These are phyloP conservation scores for Eudorcas thomsonii DNA, from an alignment of 2,113 vertebrate species.

Conservation along the genomic window DNA sequence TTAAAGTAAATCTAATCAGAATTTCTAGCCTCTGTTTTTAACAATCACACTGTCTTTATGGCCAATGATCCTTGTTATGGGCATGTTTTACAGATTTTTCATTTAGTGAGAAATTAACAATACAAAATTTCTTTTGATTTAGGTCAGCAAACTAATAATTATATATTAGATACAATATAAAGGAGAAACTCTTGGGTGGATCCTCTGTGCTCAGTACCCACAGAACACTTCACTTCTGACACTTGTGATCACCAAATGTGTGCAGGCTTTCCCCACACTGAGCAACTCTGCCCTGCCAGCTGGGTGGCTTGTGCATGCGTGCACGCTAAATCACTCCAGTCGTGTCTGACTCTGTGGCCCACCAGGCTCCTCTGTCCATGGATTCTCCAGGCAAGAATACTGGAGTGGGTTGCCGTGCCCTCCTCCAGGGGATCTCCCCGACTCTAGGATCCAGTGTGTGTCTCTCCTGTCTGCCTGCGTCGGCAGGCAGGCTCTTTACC, in stretches of 20 bases:
- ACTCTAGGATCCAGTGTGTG: neutral
- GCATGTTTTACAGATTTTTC: neutral
- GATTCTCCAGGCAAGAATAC: neutral
- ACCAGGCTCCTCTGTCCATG: neutral
- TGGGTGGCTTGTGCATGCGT: neutral
- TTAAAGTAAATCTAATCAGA: neutral
- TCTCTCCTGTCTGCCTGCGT: neutral
- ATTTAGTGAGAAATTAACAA: neutral
- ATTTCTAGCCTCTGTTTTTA: neutral
- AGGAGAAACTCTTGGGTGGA: neutral
- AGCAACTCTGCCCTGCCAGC: neutral
- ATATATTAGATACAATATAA: neutral
- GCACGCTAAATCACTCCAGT: neutral
- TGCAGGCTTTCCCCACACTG: neutral
- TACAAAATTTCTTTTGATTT: neutral
- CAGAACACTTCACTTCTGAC: neutral
- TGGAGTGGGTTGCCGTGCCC: neutral
- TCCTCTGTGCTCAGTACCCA: neutral
- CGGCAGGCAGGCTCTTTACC: neutral
- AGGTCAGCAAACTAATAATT: neutral
- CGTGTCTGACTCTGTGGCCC: neutral
- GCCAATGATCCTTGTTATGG: neutral
- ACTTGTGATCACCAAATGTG: neutral
- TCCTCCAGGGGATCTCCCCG: neutral
- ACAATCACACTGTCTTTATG: neutral